Evolutionary conservation across 2,797 vertebrate species (phyloP).

Genomic region (Melanogrammus aeglefinus): DNA sequence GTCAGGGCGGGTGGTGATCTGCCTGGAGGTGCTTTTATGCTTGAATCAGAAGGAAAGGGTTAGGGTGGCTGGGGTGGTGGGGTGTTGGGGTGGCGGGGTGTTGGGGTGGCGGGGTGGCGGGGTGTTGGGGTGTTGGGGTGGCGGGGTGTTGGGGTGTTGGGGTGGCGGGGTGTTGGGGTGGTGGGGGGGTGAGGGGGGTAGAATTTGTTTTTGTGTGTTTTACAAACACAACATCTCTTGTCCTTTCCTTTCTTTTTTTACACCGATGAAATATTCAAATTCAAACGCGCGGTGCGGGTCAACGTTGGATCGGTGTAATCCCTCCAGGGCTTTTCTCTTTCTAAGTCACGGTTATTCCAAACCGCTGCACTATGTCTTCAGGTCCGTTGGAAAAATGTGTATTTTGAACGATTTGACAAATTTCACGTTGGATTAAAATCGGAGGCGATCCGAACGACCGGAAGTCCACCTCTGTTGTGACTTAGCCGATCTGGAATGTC

Average conservation of each 20-base stretch:
- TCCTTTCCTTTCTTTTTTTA: slow-evolving; percentile 58
- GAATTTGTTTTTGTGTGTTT: slow-evolving; percentile 60
- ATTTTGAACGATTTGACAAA: no score
- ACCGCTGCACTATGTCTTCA: neutral
- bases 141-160: no score
- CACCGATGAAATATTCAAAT: slow-evolving; percentile 38
- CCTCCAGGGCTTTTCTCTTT: neutral
- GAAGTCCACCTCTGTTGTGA: neutral
- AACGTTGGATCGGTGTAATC: slow-evolving; percentile 14
- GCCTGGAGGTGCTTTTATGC: slow-evolving; percentile 68
- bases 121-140: neutral
- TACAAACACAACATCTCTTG: slow-evolving; percentile 62
- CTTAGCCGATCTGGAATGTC: slow-evolving; percentile 18
- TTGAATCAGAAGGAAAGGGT: slow-evolving; percentile 51
- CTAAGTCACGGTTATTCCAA: neutral
- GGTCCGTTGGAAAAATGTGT: no score
- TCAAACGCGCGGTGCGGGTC: slow-evolving; percentile 18
- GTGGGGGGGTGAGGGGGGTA: slow-evolving; percentile 25
- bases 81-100: neutral
- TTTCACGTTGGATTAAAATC: neutral
- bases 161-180: no score
- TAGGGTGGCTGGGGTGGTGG: no score
- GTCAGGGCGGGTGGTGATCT: slow-evolving; percentile 74
- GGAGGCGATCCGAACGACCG: neutral
- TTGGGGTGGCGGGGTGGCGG: neutral